Percentiles rank a stretch among this genome's conserved stretches.
phyloP scores from a whole-genome alignment of 2,888 invertebrate genomes.

The Timema cristinae region DNA sequence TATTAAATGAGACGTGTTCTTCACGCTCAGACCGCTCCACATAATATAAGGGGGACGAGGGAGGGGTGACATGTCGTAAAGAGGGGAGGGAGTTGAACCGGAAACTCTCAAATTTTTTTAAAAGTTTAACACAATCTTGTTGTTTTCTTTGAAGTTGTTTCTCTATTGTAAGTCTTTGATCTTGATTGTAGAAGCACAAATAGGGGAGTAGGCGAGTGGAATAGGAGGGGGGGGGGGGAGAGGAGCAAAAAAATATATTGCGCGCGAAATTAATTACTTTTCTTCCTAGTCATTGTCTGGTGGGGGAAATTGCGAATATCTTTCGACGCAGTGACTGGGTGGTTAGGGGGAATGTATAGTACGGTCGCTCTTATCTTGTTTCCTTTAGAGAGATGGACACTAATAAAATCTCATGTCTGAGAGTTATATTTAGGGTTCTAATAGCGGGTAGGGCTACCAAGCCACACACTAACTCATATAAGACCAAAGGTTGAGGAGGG shows the following conservation, averaged over 20 bases:
- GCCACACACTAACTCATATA: too few species aligned
- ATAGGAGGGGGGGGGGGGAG: neutral
- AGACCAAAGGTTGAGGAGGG: too few species aligned
- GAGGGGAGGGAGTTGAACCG: neutral
- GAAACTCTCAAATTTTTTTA: neutral
- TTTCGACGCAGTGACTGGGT: neutral
- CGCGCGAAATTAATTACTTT: conserved; percentile 16
- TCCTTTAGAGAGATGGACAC: too few species aligned
- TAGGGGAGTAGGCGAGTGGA: neutral
- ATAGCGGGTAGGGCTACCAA: too few species aligned
- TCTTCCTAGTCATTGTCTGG: conserved; percentile 5
- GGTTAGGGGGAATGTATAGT: too few species aligned
- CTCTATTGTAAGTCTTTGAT: conserved; percentile 9
- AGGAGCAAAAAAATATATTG: neutral
- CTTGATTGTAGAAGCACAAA: neutral
- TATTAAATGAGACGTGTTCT: too few species aligned
- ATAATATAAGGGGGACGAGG: neutral
- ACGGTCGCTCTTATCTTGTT: too few species aligned
- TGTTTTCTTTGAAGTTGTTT: conserved; percentile 8
- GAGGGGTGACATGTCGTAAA: neutral
- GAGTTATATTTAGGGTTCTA: too few species aligned
- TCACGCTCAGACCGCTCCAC: neutral
- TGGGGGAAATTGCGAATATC: neutral
- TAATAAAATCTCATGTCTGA: too few species aligned
- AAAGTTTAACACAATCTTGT: neutral